Percentiles rank a stretch among this genome's conserved stretches.
Evolutionary conservation across 2,888 invertebrate genomes (phyloP).

Genomic region (Caenorhabditis angaria): DNA sequence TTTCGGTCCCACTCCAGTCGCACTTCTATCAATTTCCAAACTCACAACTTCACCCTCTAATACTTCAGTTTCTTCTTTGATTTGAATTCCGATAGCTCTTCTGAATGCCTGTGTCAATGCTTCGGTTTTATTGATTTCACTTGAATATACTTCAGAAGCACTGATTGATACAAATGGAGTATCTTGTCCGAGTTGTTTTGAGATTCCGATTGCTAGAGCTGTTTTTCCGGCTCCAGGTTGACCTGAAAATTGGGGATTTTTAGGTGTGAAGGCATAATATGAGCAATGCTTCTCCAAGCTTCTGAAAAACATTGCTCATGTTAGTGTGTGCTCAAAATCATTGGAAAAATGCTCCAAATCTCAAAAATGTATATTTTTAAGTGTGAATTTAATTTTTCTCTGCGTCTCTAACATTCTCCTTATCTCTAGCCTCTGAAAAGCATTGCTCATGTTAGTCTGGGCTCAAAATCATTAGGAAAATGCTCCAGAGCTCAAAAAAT

Average conservation of each 20-base stretch:
- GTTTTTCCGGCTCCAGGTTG: conserved; percentile 98
- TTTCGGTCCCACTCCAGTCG: conserved; percentile 80
- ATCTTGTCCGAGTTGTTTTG: conserved; percentile 76
- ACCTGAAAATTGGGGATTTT: too few relatives aligned
- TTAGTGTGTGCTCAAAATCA: too few relatives aligned
- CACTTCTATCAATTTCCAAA: conserved; percentile 92
- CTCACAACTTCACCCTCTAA: conserved; percentile 99
- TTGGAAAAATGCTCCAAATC: background rate
- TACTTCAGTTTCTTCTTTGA: conserved; percentile 79
- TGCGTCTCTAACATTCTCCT: too few relatives aligned
- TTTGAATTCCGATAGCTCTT: conserved; percentile 91
- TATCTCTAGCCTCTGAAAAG: too few relatives aligned
- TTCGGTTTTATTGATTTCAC: conserved; percentile 99
- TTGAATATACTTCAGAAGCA: conserved; percentile 95
- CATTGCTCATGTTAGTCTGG: too few relatives aligned
- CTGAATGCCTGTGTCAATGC: conserved; percentile 94
- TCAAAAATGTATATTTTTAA: too few relatives aligned
- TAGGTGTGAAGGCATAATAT: too few relatives aligned
- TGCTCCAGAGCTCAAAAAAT: too few relatives aligned
- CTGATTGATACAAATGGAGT: conserved; percentile 99
- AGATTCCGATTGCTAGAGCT: conserved; percentile 88
- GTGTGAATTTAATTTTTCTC: too few relatives aligned
- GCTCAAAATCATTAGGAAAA: too few relatives aligned
- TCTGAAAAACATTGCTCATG: too few relatives aligned
- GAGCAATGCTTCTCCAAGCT: too few relatives aligned